Base-by-base conservation (phyloP, 2,888 invertebrate genomes). In the Andrena hattorfiana region DNA sequence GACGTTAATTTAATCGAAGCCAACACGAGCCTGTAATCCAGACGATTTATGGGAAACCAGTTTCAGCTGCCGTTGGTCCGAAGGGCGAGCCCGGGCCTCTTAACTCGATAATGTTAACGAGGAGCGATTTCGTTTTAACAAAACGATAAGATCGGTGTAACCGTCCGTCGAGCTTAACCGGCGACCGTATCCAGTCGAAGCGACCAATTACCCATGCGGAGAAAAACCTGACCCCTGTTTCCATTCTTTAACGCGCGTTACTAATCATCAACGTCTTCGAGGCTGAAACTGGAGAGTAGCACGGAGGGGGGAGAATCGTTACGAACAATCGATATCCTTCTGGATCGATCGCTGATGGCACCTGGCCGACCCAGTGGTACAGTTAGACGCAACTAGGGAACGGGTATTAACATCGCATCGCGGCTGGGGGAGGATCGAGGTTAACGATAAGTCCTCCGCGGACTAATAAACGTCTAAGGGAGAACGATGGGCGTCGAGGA, bases 361-460 rank as follows among this genome's bases (percentile, higher is more conserved):
- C 85, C 87, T 87, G 90, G 86, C 49, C 88, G 90, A 91, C 91
- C 91, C 87, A 90, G 88, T 90, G 85, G 87, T 90, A 91, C 88
- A 89, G 90, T 90, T 91, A 86, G 82, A 83, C 56, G 56, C 85
- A 82, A 88, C 84, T 83, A 42, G 83, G 87, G 86, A 83, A 85
- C 68, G 84, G 82, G 84, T 89, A 89, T 89, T 88, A 90, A 86
- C 59, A 51, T 28, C 13, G 28, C 88, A 86, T 88, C 85, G 85
- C 75, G 80, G 76, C 77, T 75, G 69, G 64, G 69, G 26, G 26
- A 87, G 89, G 90, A 92, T 92, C 89, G 91, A 91, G 91, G 91
- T 91, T 92, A 91, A 89, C 90, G 91, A 91, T 90, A 90, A 92
- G 88, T 88, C 86, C 86, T 85, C 86, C 81, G 82, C 73, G 83